These are phyloP conservation scores for Picathartes gymnocephalus DNA, from an alignment of 2,113 vertebrate species.

Conservation along the genomic window DNA sequence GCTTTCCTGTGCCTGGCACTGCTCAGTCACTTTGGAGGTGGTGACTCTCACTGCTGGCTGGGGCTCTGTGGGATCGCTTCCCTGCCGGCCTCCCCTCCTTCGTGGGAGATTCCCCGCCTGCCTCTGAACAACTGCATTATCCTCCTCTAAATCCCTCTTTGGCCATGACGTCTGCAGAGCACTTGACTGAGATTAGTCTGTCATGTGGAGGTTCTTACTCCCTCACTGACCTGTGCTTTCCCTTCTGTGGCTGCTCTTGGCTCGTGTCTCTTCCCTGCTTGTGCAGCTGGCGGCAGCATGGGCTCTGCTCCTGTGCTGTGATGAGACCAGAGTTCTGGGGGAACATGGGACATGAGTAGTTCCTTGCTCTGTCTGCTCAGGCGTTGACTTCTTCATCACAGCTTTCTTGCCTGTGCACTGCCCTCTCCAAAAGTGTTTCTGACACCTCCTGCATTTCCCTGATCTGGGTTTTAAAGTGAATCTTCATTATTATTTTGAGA, in stretches of 20 bases:
- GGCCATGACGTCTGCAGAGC: slow-evolving; percentile 9
- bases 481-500: neutral
- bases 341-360: accelerated
- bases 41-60: neutral
- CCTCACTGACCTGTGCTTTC: neutral
- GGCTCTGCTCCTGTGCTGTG: accelerated
- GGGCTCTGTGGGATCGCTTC: neutral
- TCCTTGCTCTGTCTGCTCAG: neutral
- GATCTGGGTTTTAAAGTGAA: neutral
- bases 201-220: slow-evolving; percentile 34
- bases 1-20: neutral
- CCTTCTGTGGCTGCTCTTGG: neutral
- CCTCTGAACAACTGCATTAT: neutral
- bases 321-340: neutral
- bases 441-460: neutral
- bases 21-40: neutral
- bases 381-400: neutral
- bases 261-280: neutral
- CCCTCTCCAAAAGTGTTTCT: neutral
- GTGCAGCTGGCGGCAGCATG: neutral
- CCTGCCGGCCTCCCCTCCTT: neutral
- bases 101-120: neutral
- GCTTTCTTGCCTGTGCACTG: neutral
- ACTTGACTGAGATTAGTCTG: slow-evolving; percentile 44
- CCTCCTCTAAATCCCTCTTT: slow-evolving; percentile 34